Evolutionary conservation across 2,797 vertebrate genomes (phyloP).

Genomic region (Paramormyrops hopkinsi): DNA sequence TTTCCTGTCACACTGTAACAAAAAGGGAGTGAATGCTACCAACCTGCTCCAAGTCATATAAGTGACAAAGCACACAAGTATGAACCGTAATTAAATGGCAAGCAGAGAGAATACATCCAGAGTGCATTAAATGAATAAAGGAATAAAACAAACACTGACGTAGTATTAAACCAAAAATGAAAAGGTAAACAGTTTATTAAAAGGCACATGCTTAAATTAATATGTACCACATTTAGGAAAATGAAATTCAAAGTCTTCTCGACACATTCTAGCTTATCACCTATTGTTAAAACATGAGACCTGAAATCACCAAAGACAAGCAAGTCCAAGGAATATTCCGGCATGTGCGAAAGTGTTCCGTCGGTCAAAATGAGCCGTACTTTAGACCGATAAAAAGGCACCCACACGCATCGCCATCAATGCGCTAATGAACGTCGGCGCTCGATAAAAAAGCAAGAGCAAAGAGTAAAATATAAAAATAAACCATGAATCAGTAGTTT

Average conservation of each 20-base stretch:
- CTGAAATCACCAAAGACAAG: not conserved
- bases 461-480: slow-evolving; percentile 9
- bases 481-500: slow-evolving; percentile 19
- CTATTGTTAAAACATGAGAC: not conserved
- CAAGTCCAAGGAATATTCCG: not conserved
- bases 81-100: not conserved
- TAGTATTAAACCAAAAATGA: slow-evolving; percentile 11
- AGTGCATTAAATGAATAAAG: not conserved
- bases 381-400: not conserved
- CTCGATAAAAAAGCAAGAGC: not conserved
- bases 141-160: not conserved
- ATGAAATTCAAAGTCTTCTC: not conserved
- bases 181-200: slow-evolving; percentile 5
- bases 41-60: not conserved
- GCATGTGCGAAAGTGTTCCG: not conserved
- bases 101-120: not conserved
- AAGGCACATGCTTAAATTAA: slow-evolving; percentile 7
- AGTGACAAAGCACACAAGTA: not conserved
- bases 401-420: not conserved
- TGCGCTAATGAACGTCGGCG: not conserved
- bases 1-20: not conserved
- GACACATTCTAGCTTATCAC: slow-evolving; percentile 4
- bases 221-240: slow-evolving; percentile 3
- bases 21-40: not conserved
- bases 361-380: not conserved